A percentile compares a stretch with the other conserved stretches of the same genome.
phyloP scores from a whole-genome alignment of 2,113 vertebrate genomes.

The Phocoena phocoena region DNA sequence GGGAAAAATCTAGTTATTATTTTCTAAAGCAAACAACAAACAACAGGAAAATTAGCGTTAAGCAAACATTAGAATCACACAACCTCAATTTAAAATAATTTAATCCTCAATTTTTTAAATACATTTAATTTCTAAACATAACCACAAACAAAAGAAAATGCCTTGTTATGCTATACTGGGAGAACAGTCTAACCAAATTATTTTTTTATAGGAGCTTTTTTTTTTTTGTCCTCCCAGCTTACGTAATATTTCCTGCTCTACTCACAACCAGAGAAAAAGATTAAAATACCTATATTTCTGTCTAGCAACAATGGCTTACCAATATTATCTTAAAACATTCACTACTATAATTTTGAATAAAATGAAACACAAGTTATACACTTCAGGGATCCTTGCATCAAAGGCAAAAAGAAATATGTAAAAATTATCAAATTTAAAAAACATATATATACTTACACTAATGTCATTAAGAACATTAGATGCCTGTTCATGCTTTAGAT shows the following conservation, averaged over 20 bases:
- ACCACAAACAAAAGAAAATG: slow-evolving; percentile 30
- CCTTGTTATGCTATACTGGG: background rate
- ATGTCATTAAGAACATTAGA: slow-evolving; percentile 92
- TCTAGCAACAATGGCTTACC: slow-evolving; percentile 20
- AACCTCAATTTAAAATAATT: slow-evolving; percentile 55
- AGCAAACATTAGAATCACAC: background rate
- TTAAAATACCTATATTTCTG: slow-evolving; percentile 17
- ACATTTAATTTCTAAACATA: slow-evolving; percentile 33
- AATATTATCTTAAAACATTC: slow-evolving; percentile 39
- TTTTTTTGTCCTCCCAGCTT: background rate
- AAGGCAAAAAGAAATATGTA: slow-evolving; percentile 30
- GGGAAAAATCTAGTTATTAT: background rate
- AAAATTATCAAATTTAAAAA: slow-evolving; percentile 37
- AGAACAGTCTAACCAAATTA: slow-evolving; percentile 37
- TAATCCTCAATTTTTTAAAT: slow-evolving; percentile 31
- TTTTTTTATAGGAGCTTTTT: background rate
- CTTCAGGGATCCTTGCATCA: slow-evolving; percentile 16
- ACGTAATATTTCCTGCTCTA: slow-evolving; percentile 51
- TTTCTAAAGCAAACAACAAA: slow-evolving; percentile 56
- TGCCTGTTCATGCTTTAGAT: slow-evolving; percentile 95
- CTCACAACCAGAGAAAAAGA: slow-evolving; percentile 21
- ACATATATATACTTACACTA: slow-evolving; percentile 87
- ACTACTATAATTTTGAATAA: slow-evolving; percentile 42
- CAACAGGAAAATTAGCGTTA: slow-evolving; percentile 25
- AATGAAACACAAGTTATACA: slow-evolving; percentile 20